Base-by-base conservation (phyloP, 2,888 invertebrate genomes). In the Candidula unifasciata region DNA sequence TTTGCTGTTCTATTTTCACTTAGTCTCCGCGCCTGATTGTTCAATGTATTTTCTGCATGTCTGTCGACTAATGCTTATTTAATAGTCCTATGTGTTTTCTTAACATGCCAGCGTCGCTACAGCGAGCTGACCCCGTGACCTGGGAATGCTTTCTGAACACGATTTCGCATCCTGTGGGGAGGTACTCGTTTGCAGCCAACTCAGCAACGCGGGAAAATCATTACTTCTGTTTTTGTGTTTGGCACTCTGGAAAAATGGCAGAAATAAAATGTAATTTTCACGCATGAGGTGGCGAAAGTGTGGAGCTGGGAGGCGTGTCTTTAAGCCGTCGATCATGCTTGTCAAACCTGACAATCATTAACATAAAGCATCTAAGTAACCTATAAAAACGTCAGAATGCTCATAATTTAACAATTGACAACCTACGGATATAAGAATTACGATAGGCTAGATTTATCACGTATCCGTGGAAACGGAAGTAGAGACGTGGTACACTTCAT, bases 41-140 rank as follows among this genome's bases (percentile, higher is more conserved):
- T 8, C 71, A 37, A 37, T 21, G 6, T 71, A 71, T 71, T 71
- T 71, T 37, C 37, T 44, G 27, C 24, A 24, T 5, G 52, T 52
- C n/a, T 24, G 44, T 52, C 73, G 27, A n/a, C 73, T 74, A 52
- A 74, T 74, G 73, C 73, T 8, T 74, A 27, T 74, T 74, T 74
- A 74, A 74, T 74, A 52, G 27, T 16, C 35, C 52, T 44, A n/a
- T 27, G 52, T 74, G 73, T 74, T 74, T 74, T 52, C 52, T 74
- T 74, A 74, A 74, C 73, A 74, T 74, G 73, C 73, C 13, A 10
- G n/a, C 73, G 52, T 2, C 27, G 52, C 52, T 27, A 27, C 52
- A 74, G 73, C 44, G 73, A 52, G 73, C n/a, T 74, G 73, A 74
- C 73, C 52, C 73, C 3, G 27, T 24, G 52, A 33, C 44, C 73